Conservation (phyloP, 2,888 invertebrate genomes). For the Ferdinandea cuprea region DNA sequence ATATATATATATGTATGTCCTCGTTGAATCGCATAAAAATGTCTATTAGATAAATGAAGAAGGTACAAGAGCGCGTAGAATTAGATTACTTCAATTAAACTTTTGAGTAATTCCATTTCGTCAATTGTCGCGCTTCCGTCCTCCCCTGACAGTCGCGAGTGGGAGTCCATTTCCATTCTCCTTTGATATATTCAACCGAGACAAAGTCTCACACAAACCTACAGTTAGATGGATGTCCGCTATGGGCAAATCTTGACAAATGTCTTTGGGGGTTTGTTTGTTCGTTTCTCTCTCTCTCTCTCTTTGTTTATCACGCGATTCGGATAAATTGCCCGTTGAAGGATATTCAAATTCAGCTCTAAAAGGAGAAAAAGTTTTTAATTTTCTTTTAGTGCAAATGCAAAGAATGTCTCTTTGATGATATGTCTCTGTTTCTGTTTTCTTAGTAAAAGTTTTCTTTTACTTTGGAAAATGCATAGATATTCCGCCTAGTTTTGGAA, state of each 20-base stretch:
- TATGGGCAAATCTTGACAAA: constrained; percentile 46
- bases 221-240: constrained; percentile 51
- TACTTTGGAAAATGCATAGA: constrained; percentile 6
- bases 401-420: constrained; percentile 53
- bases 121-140: constrained; percentile 52
- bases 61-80: constrained; percentile 37
- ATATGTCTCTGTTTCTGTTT: constrained; percentile 59
- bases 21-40: constrained; percentile 8
- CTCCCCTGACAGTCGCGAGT: background rate
- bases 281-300: background rate
- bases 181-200: constrained; percentile 44
- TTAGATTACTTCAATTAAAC: constrained; percentile 70
- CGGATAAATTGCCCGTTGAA: constrained; percentile 64
- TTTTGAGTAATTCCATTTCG: constrained; percentile 68
- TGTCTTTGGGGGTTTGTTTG: constrained; percentile 18
- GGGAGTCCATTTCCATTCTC: constrained; percentile 5
- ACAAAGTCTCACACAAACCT: constrained; percentile 18
- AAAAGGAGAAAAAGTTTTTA: constrained; percentile 60
- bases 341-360: constrained; percentile 56
- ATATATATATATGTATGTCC: background rate
- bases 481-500: background rate
- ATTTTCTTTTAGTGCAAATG: constrained; percentile 49
- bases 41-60: constrained; percentile 24
- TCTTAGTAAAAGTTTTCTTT: constrained; percentile 16
- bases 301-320: constrained; percentile 37